Conservation (phyloP, 1,140 invertebrate species). For the Pachyrhynchus sulphureomaculatus region DNA sequence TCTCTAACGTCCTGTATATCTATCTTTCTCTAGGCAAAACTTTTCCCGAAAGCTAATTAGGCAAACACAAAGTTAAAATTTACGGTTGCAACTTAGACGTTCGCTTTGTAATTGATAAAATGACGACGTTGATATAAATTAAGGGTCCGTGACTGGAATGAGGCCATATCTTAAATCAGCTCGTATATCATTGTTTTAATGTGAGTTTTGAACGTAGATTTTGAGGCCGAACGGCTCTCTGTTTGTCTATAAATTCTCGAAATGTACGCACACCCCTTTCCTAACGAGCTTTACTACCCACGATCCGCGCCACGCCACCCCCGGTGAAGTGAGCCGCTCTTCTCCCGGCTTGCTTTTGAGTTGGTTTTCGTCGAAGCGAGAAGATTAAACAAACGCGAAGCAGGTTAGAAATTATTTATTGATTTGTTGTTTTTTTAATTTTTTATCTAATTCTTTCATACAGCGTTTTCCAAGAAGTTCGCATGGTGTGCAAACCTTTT, state of each 20-base stretch:
- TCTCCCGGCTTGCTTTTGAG: conserved; percentile 26
- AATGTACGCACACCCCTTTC: conserved; percentile 41
- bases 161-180: conserved; percentile 50
- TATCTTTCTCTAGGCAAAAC: conserved; percentile 4
- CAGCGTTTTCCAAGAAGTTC: too few species aligned
- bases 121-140: conserved; percentile 53
- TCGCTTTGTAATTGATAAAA: conserved; percentile 52
- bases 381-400: conserved; percentile 24
- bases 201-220: conserved; percentile 49
- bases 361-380: conserved; percentile 29
- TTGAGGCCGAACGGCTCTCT: conserved; percentile 45
- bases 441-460: too few species aligned
- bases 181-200: conserved; percentile 53
- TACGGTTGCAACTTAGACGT: conserved; percentile 43
- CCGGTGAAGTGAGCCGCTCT: conserved; percentile 7
- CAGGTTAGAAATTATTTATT: conserved; percentile 26
- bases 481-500: too few species aligned
- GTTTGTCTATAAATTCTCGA: conserved; percentile 49
- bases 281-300: conserved; percentile 33
- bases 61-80: conserved; percentile 47
- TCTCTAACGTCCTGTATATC: neutral
- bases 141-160: conserved; percentile 50
- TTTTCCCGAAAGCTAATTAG: conserved; percentile 34
- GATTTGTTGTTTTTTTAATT: conserved; percentile 17
- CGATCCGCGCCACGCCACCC: neutral